phyloP scores from a whole-genome alignment of 2,888 invertebrate species.

The Horisme vitalbata region DNA sequence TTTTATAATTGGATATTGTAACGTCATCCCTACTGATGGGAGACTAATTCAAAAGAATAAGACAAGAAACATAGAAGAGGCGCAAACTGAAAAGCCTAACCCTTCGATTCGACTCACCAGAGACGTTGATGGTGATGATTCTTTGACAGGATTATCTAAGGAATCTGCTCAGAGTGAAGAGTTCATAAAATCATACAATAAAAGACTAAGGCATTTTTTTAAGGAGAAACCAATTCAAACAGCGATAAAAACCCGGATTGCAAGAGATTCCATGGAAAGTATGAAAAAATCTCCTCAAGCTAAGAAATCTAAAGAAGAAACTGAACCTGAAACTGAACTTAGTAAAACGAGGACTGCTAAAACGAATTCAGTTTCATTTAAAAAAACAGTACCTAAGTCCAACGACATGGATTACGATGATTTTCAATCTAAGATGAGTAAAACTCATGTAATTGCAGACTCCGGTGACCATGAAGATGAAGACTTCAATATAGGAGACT shows the following conservation, averaged over 20 bases:
- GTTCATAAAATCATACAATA: constrained; percentile 32
- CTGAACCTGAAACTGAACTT: constrained; percentile 6
- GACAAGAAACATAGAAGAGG: constrained; percentile 38
- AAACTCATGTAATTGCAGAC: constrained; percentile 43
- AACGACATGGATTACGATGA: constrained; percentile 59
- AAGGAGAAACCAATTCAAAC: constrained; percentile 16
- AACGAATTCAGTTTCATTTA: constrained; percentile 44
- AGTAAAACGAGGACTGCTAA: constrained; percentile 11
- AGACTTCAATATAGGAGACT: constrained; percentile 68
- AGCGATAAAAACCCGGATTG: constrained; percentile 18
- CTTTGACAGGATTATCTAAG: constrained; percentile 39
- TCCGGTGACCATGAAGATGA: constrained; percentile 68
- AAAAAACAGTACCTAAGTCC: constrained; percentile 67
- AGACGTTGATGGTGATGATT: constrained; percentile 41
- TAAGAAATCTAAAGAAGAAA: constrained; percentile 21
- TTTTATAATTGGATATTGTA: constrained; percentile 33
- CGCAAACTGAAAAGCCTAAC: constrained; percentile 37
- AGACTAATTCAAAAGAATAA: constrained; percentile 50
- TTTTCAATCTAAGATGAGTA: constrained; percentile 52
- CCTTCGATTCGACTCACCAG: constrained; percentile 44
- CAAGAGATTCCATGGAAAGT: constrained; percentile 37
- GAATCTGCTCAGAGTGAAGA: constrained; percentile 38
- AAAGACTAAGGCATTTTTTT: constrained; percentile 33
- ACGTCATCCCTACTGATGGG: constrained; percentile 35
- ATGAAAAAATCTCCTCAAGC: constrained; percentile 8